phyloP scores from a whole-genome alignment of 2,888 invertebrate genomes.

The Ischnus inquisitorius region DNA sequence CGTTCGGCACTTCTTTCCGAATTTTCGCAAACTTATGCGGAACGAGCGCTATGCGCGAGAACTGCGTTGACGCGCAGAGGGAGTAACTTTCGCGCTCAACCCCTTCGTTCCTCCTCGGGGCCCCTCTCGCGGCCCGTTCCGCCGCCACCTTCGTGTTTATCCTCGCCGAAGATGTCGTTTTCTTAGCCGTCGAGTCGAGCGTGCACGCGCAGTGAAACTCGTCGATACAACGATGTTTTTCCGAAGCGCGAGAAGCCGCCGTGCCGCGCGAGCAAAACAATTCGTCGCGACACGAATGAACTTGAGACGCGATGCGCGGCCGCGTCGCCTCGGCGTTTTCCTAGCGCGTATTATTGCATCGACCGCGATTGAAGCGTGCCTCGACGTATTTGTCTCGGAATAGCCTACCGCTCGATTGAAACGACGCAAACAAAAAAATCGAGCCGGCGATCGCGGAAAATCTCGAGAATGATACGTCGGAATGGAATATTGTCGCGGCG shows the following conservation, averaged over 20 bases:
- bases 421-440: no score
- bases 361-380: neutral
- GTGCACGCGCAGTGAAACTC: neutral
- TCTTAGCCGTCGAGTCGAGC: no score
- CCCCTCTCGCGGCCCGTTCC: neutral
- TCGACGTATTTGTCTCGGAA: no score
- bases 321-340: no score
- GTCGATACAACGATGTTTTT: neutral
- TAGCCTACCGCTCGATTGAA: no score
- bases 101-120: slow-evolving; percentile 9
- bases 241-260: neutral
- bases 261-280: neutral
- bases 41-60: no score
- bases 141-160: no score
- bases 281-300: neutral
- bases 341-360: neutral
- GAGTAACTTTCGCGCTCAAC: slow-evolving; percentile 49
- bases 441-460: no score
- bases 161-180: no score
- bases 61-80: neutral
- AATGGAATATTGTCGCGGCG: neutral
- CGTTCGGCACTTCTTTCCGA: no score
- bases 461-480: neutral
- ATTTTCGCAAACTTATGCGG: no score
- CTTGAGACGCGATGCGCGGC: neutral